phyloP scores from a whole-genome alignment of 2,888 invertebrate species.

The Ochropleura plecta region DNA sequence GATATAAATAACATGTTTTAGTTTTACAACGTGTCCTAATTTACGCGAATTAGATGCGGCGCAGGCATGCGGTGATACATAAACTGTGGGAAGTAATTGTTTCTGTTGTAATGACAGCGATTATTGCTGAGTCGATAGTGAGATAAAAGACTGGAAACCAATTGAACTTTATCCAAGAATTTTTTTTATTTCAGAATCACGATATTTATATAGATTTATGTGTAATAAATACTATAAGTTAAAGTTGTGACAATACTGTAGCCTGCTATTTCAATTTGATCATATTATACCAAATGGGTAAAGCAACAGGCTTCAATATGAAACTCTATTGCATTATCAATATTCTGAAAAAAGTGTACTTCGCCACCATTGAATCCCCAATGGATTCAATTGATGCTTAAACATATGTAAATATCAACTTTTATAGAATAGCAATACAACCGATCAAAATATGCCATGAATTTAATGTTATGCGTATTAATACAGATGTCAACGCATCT shows the following conservation, averaged over 20 bases:
- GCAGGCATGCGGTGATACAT: conserved; percentile 55
- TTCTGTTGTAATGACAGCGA: conserved; percentile 26
- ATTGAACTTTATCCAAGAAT: not conserved
- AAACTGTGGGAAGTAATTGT: conserved; percentile 43
- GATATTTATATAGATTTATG: not conserved
- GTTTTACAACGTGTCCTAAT: conserved; percentile 66
- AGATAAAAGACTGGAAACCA: not conserved
- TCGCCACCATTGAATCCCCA: not conserved
- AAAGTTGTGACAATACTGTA: not conserved
- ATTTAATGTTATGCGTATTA: conserved; percentile 49
- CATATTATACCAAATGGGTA: not conserved
- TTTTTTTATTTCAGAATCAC: not conserved
- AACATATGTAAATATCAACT: not conserved
- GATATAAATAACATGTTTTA: conserved; percentile 67
- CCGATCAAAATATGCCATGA: conserved; percentile 8
- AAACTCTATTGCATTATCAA: not conserved
- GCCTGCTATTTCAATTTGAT: not conserved
- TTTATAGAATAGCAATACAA: not conserved
- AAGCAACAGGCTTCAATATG: not conserved
- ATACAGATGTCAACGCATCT: conserved; percentile 69
- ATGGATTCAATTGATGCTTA: not conserved
- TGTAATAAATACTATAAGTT: not conserved
- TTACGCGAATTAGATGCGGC: conserved; percentile 65
- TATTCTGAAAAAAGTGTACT: not conserved
- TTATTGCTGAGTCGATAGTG: conserved; percentile 10